Evolutionary conservation across 2,888 invertebrate species (phyloP).

Genomic region (Chrysotoxum bicinctum): DNA sequence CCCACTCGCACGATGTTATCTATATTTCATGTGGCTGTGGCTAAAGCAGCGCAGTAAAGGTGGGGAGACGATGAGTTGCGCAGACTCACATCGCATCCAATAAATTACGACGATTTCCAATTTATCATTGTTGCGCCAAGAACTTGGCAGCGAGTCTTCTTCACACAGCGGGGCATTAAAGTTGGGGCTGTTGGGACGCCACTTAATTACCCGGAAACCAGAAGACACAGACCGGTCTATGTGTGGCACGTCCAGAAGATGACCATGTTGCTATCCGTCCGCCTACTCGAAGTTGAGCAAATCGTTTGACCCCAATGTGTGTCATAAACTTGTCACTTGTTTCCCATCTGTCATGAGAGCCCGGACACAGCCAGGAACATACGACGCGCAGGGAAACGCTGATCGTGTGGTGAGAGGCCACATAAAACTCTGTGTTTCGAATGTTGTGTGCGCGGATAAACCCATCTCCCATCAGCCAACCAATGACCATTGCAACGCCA

Average conservation of each 20-base stretch:
- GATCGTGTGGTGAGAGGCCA: slow-evolving; percentile 61
- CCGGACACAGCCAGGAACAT: slow-evolving; percentile 20
- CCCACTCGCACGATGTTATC: slow-evolving; percentile 56
- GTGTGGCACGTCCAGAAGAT: not conserved
- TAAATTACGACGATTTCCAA: slow-evolving; percentile 68
- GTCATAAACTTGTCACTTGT: slow-evolving; percentile 72
- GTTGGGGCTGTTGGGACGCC: slow-evolving; percentile 51
- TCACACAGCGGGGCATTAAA: slow-evolving; percentile 50
- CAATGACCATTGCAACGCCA: slow-evolving; percentile 49
- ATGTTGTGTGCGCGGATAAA: slow-evolving; percentile 45
- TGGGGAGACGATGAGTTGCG: slow-evolving; percentile 57
- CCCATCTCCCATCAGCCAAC: slow-evolving; percentile 21
- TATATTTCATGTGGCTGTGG: slow-evolving; percentile 31
- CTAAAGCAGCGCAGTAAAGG: slow-evolving; percentile 4
- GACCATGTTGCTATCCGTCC: slow-evolving; percentile 51
- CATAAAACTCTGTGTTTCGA: slow-evolving; percentile 55
- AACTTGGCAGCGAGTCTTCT: slow-evolving; percentile 33
- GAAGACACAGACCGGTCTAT: slow-evolving; percentile 55
- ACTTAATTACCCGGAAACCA: slow-evolving; percentile 73
- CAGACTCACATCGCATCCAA: slow-evolving; percentile 55
- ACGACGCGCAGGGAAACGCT: slow-evolving; percentile 24
- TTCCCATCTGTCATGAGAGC: slow-evolving; percentile 61
- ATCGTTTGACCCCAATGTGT: slow-evolving; percentile 69
- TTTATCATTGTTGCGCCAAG: slow-evolving; percentile 66
- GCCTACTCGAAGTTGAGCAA: slow-evolving; percentile 47